Base-by-base conservation (phyloP, 2,113 vertebrate genomes). In the Dipodomys merriami region DNA sequence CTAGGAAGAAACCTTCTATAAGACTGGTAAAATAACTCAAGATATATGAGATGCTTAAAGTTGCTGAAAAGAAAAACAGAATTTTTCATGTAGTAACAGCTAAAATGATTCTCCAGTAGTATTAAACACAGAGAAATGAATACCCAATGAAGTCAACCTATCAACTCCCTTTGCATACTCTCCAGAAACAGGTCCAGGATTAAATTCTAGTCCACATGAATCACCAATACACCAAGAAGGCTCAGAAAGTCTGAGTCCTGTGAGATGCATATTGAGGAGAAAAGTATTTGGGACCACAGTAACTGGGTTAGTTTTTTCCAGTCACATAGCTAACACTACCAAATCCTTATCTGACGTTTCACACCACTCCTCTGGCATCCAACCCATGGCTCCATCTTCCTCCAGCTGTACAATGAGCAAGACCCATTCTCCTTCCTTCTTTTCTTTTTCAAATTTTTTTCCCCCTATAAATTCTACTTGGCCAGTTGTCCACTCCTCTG, bases 351-450 rank as follows among this genome's bases (percentile, higher is more conserved):
- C 25, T 7, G 16, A 29, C 16, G 25, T 29, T 18, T 81, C 53
- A 82, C 0, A 46, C 53, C 25, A 27, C 44, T 79, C 25, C 22
- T 44, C 30, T 77, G 23, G 29, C 19, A 18, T 13, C 18, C 20
- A 10, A 1, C 0, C 29, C 8, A 6, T 29, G 20, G 15, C 1
- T 1, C 27, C 30, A 25, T 20, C 73, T 53, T 65, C 57, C 64
- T 53, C 77, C 44, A 74, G 22, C 27, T 82, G 6, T n/a, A 11
- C 27, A 60, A 2, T 72, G 69, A 33, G 6, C n/a, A 22, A 76
- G 7, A 46, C 13, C 33, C 25, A 74, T 3, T n/a, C 4, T 6
- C 4, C 22, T 64, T 33, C 7, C 39, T 76, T 62, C 2, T 7
- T 30, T 13, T 67, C 27, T 2, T 10, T 64, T 27, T 64, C 68